phyloP scores from a whole-genome alignment of 2,113 vertebrate genomes.

The Solea solea region DNA sequence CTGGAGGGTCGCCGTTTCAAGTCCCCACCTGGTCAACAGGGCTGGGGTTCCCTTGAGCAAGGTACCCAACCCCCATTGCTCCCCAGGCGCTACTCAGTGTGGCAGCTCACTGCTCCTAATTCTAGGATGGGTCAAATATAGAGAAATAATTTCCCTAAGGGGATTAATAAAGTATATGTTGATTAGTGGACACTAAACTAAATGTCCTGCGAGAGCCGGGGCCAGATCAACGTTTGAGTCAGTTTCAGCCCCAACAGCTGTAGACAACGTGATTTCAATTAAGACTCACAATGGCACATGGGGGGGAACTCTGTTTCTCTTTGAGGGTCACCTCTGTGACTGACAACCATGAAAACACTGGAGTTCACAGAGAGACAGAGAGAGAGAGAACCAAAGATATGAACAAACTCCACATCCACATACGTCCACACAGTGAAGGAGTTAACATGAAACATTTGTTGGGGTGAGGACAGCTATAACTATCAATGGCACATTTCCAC shows the following conservation, averaged over 20 bases:
- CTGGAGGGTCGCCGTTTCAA: no score
- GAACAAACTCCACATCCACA: conserved; percentile 10
- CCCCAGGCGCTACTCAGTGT: no score
- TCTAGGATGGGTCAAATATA: no score
- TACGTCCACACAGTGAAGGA: conserved; percentile 42
- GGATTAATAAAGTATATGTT: no score
- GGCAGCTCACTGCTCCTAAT: no score
- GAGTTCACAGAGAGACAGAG: conserved; percentile 34
- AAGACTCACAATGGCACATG: conserved; percentile 46
- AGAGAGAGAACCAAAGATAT: conserved; percentile 50
- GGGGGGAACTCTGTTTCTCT: conserved; percentile 42
- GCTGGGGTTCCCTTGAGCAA: no score
- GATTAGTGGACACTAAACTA: conserved; percentile 7
- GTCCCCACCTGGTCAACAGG: no score
- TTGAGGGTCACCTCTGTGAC: conserved; percentile 62
- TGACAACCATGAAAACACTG: conserved; percentile 59
- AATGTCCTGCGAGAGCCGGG: conserved; percentile 16
- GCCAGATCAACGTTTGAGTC: conserved; percentile 62
- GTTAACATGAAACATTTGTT: conserved; percentile 59
- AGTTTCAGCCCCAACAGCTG: conserved; percentile 41
- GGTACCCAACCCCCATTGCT: no score
- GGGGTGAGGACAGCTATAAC: conserved; percentile 9
- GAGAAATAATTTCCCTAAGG: no score
- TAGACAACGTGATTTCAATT: conserved; percentile 67
- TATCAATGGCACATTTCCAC: no score